Base-by-base conservation (phyloP, 1,140 invertebrate species). In the Drosophila biarmipes region DNA sequence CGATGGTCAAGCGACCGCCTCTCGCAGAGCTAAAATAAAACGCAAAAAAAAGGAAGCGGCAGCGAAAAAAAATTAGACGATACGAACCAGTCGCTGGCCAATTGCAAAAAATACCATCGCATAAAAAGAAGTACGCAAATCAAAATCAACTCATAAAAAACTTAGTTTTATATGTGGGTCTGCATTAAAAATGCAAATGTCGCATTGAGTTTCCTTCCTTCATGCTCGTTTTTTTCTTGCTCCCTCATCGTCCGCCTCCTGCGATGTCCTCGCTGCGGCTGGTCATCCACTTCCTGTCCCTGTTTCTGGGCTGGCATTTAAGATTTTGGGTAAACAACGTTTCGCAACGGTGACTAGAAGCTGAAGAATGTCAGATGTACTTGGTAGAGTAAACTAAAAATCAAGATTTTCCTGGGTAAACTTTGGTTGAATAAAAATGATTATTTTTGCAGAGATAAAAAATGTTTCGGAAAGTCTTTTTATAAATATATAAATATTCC, bases 161-260 rank as follows among this genome's bases (percentile, higher is more conserved):
- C 57, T 46, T 27, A 64, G 67, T 89, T 91, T 74, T 81, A 85
- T 90, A 78, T 84, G 78, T 86, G 86, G 79, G 73, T 91, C 67
- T 91, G 86, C 90, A 91, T 91, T 91, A 91, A 90, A 91, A 91
- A 91, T 91, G 90, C 90, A 91, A 91, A 91, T 91, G 75, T 90
- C 85, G 79, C 84, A 89, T 90, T 73, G 77, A 80, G 52, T 81
- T 87, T 77, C 58, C 67, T 72, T 58, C 45, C 14, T 74, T 78
- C 49, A 51, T 58, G 40, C 51, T 56, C 46, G 53, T 24, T 49
- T 66, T 67, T 66, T 71, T 49, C 54, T 35, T 12, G 37, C 46
- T 38, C 56, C 54, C 54, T 43, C 62, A 57, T 52, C 49, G 59
- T 14, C 54, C 21, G 37, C 38, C 38, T 68, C 61, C 45, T 53